Evolutionary conservation across 1,140 invertebrate genomes (phyloP).

Genomic region (Helicoverpa zea): DNA sequence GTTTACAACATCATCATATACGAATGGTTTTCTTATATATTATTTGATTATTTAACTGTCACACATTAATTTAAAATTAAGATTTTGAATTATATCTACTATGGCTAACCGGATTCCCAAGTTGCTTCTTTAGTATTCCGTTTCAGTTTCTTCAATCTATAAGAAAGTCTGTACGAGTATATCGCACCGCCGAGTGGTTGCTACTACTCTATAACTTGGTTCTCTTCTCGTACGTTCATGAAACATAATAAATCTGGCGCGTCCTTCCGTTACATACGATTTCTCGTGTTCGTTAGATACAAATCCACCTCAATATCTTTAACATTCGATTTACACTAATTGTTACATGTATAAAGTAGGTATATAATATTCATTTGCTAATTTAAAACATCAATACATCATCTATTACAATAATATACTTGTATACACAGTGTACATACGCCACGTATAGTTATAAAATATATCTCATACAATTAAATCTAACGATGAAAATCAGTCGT

Average conservation of each 20-base stretch:
- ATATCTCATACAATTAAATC: slow-evolving; percentile 72
- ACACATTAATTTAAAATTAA: slow-evolving; percentile 45
- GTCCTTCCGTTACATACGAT: neutral
- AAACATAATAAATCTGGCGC: slow-evolving; percentile 40
- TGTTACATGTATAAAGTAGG: slow-evolving; percentile 50
- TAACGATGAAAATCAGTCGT: slow-evolving; percentile 84
- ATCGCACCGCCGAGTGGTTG: neutral
- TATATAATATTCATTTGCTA: slow-evolving; percentile 66
- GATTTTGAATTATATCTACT: slow-evolving; percentile 31
- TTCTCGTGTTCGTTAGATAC: slow-evolving; percentile 32
- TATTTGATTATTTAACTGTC: slow-evolving; percentile 32
- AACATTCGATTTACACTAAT: slow-evolving; percentile 44
- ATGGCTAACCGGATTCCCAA: neutral
- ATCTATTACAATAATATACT: slow-evolving; percentile 72
- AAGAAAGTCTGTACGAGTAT: neutral
- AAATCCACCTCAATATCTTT: slow-evolving; percentile 35
- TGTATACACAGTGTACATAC: slow-evolving; percentile 80
- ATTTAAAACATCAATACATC: slow-evolving; percentile 80
- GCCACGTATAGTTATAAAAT: slow-evolving; percentile 79
- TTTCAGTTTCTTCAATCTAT: neutral
- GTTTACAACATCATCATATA: slow-evolving; percentile 46
- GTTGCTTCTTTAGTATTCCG: slow-evolving; percentile 8
- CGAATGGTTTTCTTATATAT: slow-evolving; percentile 29
- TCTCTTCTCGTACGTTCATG: slow-evolving; percentile 18
- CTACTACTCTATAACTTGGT: slow-evolving; percentile 22